Evolutionary conservation across 2,797 vertebrate species (phyloP).

Genomic region (Sebastes vulpes): DNA sequence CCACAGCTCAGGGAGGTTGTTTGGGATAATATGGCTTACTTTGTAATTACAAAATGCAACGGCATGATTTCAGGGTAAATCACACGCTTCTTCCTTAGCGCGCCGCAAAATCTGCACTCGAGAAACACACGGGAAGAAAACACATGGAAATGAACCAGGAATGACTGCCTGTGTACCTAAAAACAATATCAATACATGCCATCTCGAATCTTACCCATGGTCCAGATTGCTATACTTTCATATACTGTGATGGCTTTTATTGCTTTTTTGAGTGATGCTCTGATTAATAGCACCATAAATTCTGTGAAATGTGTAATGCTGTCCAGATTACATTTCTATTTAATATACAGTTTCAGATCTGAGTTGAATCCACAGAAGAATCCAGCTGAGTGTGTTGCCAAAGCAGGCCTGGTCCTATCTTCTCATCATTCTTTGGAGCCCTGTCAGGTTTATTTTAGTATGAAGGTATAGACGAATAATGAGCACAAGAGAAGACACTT

Average conservation of each 20-base stretch:
- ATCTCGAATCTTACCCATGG: background rate
- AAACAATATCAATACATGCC: background rate
- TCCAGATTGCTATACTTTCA: background rate
- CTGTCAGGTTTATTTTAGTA: slow-evolving; percentile 29
- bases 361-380: slow-evolving; percentile 15
- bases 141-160: background rate
- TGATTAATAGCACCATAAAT: background rate
- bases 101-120: slow-evolving; percentile 10
- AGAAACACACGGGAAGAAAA: slow-evolving; percentile 23
- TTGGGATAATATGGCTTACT: slow-evolving; percentile 67
- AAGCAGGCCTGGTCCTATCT: slow-evolving; percentile 33
- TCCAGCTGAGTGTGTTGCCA: background rate
- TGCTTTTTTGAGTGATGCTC: background rate
- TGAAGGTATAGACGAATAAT: slow-evolving; percentile 48
- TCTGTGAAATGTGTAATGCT: background rate
- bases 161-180: background rate
- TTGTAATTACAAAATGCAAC: slow-evolving; percentile 68
- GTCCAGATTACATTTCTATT: background rate
- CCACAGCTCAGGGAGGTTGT: slow-evolving; percentile 44
- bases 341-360: background rate
- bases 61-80: slow-evolving; percentile 64
- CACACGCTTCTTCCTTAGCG: slow-evolving; percentile 19
- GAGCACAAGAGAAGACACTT: slow-evolving; percentile 32
- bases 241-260: background rate
- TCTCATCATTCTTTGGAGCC: slow-evolving; percentile 35